Base-by-base conservation (phyloP, 2,888 invertebrate species). In the Rhopalosiphum nymphaeae region DNA sequence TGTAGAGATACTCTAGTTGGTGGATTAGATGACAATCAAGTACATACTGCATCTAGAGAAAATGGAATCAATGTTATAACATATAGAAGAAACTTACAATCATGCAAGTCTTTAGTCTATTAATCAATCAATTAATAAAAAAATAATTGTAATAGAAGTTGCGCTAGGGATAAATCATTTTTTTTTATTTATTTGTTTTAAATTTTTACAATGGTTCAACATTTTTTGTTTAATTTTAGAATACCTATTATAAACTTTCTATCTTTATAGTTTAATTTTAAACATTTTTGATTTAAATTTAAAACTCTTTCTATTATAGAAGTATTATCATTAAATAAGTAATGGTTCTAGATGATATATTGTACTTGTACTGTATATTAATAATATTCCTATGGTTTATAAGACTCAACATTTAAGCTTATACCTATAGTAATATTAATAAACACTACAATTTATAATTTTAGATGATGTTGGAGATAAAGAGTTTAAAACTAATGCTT, bases 1-100 rank as follows among this genome's bases (percentile, higher is more conserved):
- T 99, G 99, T 95, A 97, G 97, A 95, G 99, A 99, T 96, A 97
- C 97, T 94, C 96, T 97, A n/a, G 97, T 98, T 4, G 98, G 98
- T 56, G 98, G 98, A 0, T 96, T 97, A 95, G 98, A 98, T 95
- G 97, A 97, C 96, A 97, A 98, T 96, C 98, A 98, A 96, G 96
- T 98, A 95, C 97, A 97, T 95, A 97, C 97, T 2, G 97, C 97
- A 89, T 96, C 96, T 2, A 96, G 98, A 95, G 97, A 97, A 95
- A 97, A 97, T 96, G 98, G 98, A 0, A 97, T 98, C 95, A 98
- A 97, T 95, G 96, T 97, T 26, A 97, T 98, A 94, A 98, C 98
- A 29, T 99, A 97, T 96, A 96, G 98, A 95, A 96, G 98, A 95
- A 97, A 96, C 25, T 96, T 98, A 29, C 97, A 97, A 95, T 98